Evolutionary conservation across 2,113 vertebrate species (phyloP).

Genomic region (Cepphus grylle): DNA sequence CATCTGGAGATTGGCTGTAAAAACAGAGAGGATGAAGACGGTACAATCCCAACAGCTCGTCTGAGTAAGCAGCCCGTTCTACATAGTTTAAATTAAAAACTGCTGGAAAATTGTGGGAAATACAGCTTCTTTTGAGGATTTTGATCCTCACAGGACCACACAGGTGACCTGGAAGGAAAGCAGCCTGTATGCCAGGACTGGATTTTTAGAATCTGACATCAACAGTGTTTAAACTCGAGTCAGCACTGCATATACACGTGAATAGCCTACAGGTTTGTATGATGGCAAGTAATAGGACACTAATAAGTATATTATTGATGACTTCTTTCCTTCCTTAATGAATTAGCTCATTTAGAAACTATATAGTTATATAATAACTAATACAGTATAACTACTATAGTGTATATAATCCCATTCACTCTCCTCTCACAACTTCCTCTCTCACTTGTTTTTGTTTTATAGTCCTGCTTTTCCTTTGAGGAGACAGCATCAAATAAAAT

Average conservation of each 20-base stretch:
- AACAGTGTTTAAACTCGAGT: background rate
- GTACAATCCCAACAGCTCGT: background rate
- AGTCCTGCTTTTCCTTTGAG: background rate
- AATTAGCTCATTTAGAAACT: background rate
- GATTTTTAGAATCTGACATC: background rate
- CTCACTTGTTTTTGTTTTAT: background rate
- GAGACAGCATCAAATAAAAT: background rate
- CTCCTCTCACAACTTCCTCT: background rate
- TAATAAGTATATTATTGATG: background rate
- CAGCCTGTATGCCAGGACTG: fast-evolving
- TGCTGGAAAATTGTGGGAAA: background rate
- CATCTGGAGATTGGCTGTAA: background rate
- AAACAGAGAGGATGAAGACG: background rate
- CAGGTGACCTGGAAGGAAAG: background rate
- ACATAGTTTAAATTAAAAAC: background rate
- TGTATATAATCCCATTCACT: background rate
- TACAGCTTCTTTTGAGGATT: background rate
- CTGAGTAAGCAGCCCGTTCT: background rate
- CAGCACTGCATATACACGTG: background rate
- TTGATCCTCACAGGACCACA: background rate
- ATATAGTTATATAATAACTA: background rate
- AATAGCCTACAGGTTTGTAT: background rate
- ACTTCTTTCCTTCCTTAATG: background rate
- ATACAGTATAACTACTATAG: background rate
- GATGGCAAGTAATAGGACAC: background rate